phyloP scores from a whole-genome alignment of 2,797 vertebrate species.

The Myotis myotis region DNA sequence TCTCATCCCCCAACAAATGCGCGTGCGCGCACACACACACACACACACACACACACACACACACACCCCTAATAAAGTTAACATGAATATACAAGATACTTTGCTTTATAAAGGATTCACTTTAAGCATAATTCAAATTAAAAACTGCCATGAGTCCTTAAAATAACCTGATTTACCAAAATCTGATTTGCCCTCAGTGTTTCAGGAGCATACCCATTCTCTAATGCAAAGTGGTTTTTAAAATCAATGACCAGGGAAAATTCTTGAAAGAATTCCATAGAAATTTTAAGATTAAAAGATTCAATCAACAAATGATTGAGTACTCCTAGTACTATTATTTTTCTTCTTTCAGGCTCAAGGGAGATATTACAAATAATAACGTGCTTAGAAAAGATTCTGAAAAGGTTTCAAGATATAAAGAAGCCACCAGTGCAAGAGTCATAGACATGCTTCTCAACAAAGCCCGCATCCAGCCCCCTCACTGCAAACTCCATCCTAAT shows the following conservation, averaged over 20 bases:
- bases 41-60: neutral
- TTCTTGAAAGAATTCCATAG: slow-evolving; percentile 11
- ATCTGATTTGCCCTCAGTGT: neutral
- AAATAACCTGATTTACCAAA: slow-evolving; percentile 45
- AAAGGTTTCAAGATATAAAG: slow-evolving; percentile 5
- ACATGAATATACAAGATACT: neutral
- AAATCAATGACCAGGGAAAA: slow-evolving; percentile 28
- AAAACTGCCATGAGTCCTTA: neutral
- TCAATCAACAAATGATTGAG: slow-evolving; percentile 16
- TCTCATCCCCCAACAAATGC: neutral
- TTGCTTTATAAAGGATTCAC: slow-evolving; percentile 13
- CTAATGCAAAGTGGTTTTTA: slow-evolving; percentile 24
- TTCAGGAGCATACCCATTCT: neutral
- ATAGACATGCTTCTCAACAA: neutral
- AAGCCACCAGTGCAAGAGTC: neutral
- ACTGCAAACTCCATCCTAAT: neutral
- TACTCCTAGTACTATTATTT: neutral
- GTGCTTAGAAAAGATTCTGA: neutral
- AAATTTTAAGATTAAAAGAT: slow-evolving; percentile 29
- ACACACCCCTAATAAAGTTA: neutral
- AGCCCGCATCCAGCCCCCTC: neutral
- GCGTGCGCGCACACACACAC: neutral
- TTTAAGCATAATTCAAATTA: slow-evolving; percentile 31
- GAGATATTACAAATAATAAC: neutral
- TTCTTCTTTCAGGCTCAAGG: slow-evolving; percentile 23